Conservation (phyloP, 2,888 invertebrate species). For the Apoderus coryli region DNA sequence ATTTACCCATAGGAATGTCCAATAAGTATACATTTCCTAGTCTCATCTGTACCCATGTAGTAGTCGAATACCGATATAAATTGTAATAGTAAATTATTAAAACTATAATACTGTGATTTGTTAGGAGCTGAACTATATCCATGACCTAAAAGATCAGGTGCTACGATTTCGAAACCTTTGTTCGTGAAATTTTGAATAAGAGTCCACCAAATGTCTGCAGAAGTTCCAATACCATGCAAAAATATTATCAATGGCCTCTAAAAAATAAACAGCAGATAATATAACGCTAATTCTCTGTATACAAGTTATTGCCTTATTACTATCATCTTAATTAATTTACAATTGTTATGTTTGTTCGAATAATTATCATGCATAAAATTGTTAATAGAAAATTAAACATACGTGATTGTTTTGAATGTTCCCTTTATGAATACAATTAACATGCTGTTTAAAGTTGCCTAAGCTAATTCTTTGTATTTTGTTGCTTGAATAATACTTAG, state of each 20-base stretch:
- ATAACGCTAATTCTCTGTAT: no score
- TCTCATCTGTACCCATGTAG: constrained; percentile 37
- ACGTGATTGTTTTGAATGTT: no score
- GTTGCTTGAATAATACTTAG: no score
- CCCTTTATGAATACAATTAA: no score
- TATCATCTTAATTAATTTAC: no score
- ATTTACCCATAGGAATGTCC: constrained; percentile 56
- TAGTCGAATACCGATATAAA: constrained; percentile 44
- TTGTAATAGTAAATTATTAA: constrained; percentile 43
- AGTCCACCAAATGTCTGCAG: constrained; percentile 45
- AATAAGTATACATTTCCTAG: constrained; percentile 41
- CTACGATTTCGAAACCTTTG: constrained; percentile 46
- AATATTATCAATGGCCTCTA: constrained; percentile 43
- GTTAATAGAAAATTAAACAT: no score
- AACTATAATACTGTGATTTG: constrained; percentile 39
- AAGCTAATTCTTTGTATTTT: no score
- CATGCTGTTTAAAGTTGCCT: no score
- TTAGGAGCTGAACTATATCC: constrained; percentile 48
- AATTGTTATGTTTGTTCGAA: no score
- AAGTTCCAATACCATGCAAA: constrained; percentile 52
- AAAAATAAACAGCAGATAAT: no score
- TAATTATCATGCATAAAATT: no score
- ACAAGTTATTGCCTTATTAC: no score
- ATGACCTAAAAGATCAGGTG: constrained; percentile 53
- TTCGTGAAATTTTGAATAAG: constrained; percentile 42